Conservation (phyloP, 2,888 invertebrate species). For the Trichopria drosophilae region DNA sequence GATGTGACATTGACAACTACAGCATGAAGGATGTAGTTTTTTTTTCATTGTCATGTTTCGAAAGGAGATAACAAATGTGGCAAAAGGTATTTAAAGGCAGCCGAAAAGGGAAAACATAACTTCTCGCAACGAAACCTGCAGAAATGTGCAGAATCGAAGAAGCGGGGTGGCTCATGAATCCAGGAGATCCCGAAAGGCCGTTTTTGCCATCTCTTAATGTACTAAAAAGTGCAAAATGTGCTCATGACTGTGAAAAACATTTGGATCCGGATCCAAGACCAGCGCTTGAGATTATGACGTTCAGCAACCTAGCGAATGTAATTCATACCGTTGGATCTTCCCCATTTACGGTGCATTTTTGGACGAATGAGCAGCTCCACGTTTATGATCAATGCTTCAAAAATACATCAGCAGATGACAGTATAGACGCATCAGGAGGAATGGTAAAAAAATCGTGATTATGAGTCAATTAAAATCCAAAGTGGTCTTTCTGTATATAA, state of each 20-base stretch:
- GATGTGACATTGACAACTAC: not conserved
- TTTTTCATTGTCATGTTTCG: not conserved
- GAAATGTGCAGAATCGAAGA: constrained; percentile 2
- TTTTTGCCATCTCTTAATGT: constrained; percentile 2
- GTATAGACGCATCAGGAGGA: not conserved
- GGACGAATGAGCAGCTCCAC: not conserved
- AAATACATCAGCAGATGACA: not conserved
- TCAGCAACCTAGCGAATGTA: not conserved
- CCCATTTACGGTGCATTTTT: not conserved
- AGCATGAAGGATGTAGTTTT: not conserved
- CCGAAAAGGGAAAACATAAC: constrained; percentile 3
- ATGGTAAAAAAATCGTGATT: not conserved
- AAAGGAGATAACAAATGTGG: constrained; percentile 3
- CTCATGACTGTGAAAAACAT: not conserved
- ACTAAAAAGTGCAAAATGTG: constrained; percentile 3
- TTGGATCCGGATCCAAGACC: not conserved
- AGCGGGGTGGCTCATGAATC: constrained; percentile 10
- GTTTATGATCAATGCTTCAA: not conserved
- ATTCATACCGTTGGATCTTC: not conserved
- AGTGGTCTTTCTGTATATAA: not conserved
- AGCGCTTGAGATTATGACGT: not conserved
- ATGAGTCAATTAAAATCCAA: not conserved
- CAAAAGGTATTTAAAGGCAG: constrained; percentile 10
- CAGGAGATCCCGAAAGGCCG: constrained; percentile 22
- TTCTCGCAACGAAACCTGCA: constrained; percentile 31